phyloP scores from a whole-genome alignment of 1,140 invertebrate genomes.

The Mamestra configurata region DNA sequence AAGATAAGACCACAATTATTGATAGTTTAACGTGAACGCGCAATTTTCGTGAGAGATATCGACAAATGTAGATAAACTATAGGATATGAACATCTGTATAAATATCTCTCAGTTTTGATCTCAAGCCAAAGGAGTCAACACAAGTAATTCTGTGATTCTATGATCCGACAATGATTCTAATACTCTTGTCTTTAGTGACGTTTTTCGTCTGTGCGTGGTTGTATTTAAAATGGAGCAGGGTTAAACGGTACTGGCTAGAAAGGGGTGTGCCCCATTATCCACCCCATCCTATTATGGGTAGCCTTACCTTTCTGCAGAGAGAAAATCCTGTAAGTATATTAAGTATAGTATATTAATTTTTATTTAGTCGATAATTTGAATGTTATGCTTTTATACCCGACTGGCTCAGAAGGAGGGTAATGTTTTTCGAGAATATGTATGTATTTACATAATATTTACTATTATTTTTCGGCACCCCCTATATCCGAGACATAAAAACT shows the following conservation, averaged over 20 bases:
- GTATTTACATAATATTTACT: no score
- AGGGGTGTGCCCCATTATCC: conserved; percentile 62
- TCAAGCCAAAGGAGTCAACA: neutral
- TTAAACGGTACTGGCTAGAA: conserved; percentile 63
- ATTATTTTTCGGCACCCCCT: no score
- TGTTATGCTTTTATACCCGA: no score
- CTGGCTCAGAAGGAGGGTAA: no score
- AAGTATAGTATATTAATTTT: no score
- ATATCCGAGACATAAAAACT: no score
- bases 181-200: conserved; percentile 1
- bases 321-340: conserved; percentile 67
- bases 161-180: conserved; percentile 16
- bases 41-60: neutral
- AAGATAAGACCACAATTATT: no score
- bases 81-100: neutral
- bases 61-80: neutral
- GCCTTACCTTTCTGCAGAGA: conserved; percentile 69
- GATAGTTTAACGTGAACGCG: no score
- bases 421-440: no score
- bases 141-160: neutral
- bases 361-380: no score
- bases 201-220: conserved; percentile 40
- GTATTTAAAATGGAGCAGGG: conserved; percentile 58
- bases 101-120: neutral
- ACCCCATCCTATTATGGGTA: conserved; percentile 70